Conservation (phyloP, 2,797 vertebrate species). For the Myotis planiceps region DNA sequence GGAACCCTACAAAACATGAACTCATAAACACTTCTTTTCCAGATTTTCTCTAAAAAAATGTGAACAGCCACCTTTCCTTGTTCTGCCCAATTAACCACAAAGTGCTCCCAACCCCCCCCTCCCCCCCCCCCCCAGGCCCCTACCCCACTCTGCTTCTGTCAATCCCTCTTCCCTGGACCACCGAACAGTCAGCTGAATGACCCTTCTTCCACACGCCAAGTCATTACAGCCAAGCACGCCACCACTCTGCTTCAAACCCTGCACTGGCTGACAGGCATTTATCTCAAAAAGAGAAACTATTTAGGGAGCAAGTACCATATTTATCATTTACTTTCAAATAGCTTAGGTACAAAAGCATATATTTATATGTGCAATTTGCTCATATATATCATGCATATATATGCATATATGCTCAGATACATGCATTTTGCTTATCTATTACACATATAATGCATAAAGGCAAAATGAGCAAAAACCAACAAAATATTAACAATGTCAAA, state of each 20-base stretch:
- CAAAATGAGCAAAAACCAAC: not conserved
- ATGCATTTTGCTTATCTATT: not conserved
- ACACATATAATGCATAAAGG: not conserved
- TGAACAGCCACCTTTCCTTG: not conserved
- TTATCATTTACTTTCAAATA: conserved; percentile 3
- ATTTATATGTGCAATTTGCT: not conserved
- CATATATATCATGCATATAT: not conserved
- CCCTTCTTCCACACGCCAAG: not conserved
- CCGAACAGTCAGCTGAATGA: not conserved
- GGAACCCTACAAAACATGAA: not conserved
- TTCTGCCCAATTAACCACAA: not conserved
- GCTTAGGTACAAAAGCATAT: not conserved
- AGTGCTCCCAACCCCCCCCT: not conserved
- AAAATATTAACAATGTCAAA: conserved; percentile 30
- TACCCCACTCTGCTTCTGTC: not conserved
- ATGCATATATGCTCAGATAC: not conserved
- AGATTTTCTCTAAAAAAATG: conserved; percentile 11
- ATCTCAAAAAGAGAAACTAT: not conserved
- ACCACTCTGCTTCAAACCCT: not conserved
- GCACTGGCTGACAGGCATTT: not conserved
- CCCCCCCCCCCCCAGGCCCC: too few species aligned
- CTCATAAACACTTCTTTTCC: not conserved
- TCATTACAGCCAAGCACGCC: not conserved
- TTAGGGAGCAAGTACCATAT: not conserved
- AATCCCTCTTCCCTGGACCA: not conserved